These are phyloP conservation scores for Henricia sp. DNA, from an alignment of 53 echinoderm and acorn worm genomes.

Conservation along the genomic window DNA sequence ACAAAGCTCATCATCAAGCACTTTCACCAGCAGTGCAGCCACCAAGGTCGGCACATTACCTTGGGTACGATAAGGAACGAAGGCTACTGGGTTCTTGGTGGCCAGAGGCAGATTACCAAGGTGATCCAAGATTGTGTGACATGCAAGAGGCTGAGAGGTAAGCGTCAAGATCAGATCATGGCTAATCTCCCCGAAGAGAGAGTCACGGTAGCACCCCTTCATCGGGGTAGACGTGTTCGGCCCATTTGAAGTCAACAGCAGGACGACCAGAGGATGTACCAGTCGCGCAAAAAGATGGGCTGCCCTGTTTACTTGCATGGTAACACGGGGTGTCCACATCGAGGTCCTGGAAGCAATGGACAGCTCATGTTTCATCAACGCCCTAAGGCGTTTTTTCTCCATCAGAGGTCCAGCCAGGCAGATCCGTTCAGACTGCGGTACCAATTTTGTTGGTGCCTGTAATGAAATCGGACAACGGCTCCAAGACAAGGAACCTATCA, in stretches of 20 bases:
- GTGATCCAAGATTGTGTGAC: slow-evolving; percentile 50
- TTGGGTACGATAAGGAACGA: slow-evolving; percentile 32
- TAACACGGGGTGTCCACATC: slow-evolving; percentile 54
- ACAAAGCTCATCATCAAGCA: slow-evolving; percentile 47
- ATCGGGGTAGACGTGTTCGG: slow-evolving; percentile 34
- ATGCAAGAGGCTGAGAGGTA: background rate
- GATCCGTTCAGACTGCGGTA: slow-evolving; percentile 49
- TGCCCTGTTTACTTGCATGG: no score
- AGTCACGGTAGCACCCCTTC: slow-evolving; percentile 34
- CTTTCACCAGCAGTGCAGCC: slow-evolving; percentile 53
- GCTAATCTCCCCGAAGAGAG: slow-evolving; percentile 33
- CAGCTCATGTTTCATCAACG: no score
- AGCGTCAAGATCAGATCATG: slow-evolving; percentile 12
- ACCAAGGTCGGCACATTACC: slow-evolving; percentile 68
- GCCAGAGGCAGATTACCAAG: slow-evolving; percentile 52
- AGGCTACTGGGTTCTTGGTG: slow-evolving; percentile 69
- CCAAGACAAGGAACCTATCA: slow-evolving; percentile 44
- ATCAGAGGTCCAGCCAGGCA: slow-evolving; percentile 62
- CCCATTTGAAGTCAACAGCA: slow-evolving; percentile 11
- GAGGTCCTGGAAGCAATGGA: slow-evolving; percentile 66
- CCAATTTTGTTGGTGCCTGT: slow-evolving; percentile 39
- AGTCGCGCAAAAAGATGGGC: slow-evolving; percentile 7
- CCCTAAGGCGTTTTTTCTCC: slow-evolving; percentile 54
- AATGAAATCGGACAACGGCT: slow-evolving; percentile 39
- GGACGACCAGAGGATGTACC: slow-evolving; percentile 27